phyloP scores from a whole-genome alignment of 2,888 invertebrate species.

The Boloria selene region DNA sequence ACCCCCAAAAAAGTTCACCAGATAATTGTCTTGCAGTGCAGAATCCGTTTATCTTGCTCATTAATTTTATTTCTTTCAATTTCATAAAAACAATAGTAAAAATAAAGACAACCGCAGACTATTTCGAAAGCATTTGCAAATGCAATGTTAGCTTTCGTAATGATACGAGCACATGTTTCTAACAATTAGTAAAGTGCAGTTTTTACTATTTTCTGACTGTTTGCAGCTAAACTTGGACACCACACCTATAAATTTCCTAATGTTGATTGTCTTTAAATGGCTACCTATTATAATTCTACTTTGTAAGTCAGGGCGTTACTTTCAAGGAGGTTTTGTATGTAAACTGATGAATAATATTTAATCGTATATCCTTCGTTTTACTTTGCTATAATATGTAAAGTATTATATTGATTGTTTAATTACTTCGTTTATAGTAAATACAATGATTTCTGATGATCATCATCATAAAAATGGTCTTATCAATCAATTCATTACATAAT shows the following conservation, averaged over 20 bases:
- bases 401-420: not conserved
- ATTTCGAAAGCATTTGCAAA: constrained; percentile 36
- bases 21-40: constrained; percentile 1
- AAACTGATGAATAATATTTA: constrained; percentile 12
- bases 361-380: not conserved
- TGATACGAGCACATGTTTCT: constrained; percentile 35
- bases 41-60: constrained; percentile 18
- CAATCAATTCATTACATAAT: too few relatives aligned
- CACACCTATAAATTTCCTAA: constrained; percentile 32
- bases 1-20: constrained; percentile 7
- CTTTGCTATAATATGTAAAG: not conserved
- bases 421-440: too few relatives aligned
- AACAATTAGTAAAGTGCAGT: constrained; percentile 40
- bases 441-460: too few relatives aligned
- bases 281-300: constrained; percentile 21
- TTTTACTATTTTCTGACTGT: constrained; percentile 25
- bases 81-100: constrained; percentile 17
- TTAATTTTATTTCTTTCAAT: constrained; percentile 18
- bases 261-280: constrained; percentile 21
- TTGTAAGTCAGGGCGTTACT: constrained; percentile 16
- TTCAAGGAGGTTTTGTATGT: constrained; percentile 28
- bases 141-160: constrained; percentile 39
- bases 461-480: too few relatives aligned
- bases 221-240: constrained; percentile 28
- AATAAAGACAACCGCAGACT: constrained; percentile 32